Base-by-base conservation (phyloP, 1,140 invertebrate species). In the Megalonaias nervosa region DNA sequence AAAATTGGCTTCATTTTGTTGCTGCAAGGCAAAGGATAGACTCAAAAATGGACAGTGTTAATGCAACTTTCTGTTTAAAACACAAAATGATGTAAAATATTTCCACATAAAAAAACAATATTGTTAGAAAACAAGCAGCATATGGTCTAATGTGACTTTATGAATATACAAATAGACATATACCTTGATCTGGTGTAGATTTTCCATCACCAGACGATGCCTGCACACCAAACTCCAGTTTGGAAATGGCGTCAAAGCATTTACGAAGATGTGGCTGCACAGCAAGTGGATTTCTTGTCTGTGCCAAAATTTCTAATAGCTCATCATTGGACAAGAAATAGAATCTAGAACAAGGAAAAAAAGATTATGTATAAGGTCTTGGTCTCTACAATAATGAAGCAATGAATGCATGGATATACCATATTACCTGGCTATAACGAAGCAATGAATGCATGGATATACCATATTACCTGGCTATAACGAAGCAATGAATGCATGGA, bases 251-350 rank as follows among this genome's bases (percentile, higher is more conserved):
- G 89, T 97, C 96, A 88, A 98, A 98, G 85, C 96, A 97, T 90
- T 97, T 97, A 67, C 95, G 92, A 23, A 98, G 91, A 92, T 97
- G 95, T 15, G 95, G 95, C 86, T 97, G 96, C 1, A 98, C 95
- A 1, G 95, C 95, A 80, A 95, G 94, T 0, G 96, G 95, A 90
- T 97, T 96, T 78, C 95, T 92, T 0, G 95, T 96, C 93, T 95
- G 89, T 57, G 92, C 91, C 71, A 90, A 76, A 69, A 92, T 92
- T 81, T 91, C 91, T 26, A 92, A 80, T 55, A 92, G 77, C 75
- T 92, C 91, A 79, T 92, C 91, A 81, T 92, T 91, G 65, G 91
- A 91, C 81, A 92, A 81, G 81, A 92, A 92, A 74, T 92, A 92
- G 77, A 91, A 91, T 75, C 90, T 89, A 80, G 14, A 81, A 79